phyloP scores from a whole-genome alignment of 2,797 vertebrate species.

The Salmo trutta region DNA sequence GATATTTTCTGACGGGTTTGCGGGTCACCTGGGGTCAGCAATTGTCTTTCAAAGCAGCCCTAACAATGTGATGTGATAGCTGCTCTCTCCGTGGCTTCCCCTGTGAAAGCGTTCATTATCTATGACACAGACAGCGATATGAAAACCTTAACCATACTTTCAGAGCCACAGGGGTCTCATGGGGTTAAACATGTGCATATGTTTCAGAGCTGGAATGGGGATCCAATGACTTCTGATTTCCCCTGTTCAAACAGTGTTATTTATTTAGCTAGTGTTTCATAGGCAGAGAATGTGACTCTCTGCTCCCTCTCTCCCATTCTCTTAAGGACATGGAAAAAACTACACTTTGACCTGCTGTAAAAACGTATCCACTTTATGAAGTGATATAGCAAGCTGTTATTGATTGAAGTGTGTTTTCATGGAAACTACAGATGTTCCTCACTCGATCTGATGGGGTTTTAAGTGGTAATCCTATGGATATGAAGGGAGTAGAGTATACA shows the following conservation, averaged over 20 bases:
- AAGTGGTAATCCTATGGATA: constrained; percentile 25
- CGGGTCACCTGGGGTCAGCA: constrained; percentile 12
- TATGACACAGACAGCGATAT: constrained; percentile 18
- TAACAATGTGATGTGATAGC: constrained; percentile 56
- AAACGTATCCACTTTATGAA: constrained; percentile 33
- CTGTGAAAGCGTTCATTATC: constrained; percentile 55
- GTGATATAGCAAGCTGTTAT: constrained; percentile 19
- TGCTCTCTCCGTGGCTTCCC: constrained; percentile 25
- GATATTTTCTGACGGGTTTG: not conserved
- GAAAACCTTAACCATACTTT: constrained; percentile 23
- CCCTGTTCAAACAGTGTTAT: constrained; percentile 25
- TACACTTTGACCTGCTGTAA: constrained; percentile 17
- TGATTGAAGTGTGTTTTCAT: not conserved
- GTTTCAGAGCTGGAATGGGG: constrained; percentile 49
- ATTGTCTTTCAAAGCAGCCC: constrained; percentile 41
- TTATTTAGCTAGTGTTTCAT: constrained; percentile 45
- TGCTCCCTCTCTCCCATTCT: not conserved
- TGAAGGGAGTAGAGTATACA: constrained; percentile 6
- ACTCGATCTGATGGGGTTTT: constrained; percentile 28
- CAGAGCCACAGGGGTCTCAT: constrained; percentile 19
- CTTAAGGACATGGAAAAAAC: not conserved
- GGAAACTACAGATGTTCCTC: constrained; percentile 10
- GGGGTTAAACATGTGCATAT: constrained; percentile 42
- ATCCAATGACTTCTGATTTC: constrained; percentile 28
- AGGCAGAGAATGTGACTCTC: constrained; percentile 7